Evolutionary conservation across 2,797 vertebrate genomes (phyloP), one percentile per base, ranked within the genome.

Genomic region (Serranus cabrilla): DNA sequence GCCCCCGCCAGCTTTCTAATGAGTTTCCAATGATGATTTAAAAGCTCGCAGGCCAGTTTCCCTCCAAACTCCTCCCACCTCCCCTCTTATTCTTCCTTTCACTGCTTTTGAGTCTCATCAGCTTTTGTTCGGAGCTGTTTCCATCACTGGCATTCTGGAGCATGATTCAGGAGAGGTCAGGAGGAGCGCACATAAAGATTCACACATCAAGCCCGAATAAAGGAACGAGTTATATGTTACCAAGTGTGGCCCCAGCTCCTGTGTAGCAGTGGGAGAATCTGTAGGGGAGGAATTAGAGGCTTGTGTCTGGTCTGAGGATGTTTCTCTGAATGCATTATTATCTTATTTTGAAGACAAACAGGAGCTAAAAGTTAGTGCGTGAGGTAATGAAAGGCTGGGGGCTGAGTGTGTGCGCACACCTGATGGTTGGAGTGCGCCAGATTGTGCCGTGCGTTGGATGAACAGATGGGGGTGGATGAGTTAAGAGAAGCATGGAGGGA

Each of bases 21-120:
- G 94, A 95, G 71, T 96, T 96, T 96, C 86, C 93, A 91, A 94
- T 93, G 92, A 91, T 94, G 95, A 96, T 94, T 95, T 94, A 95
- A 92, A 90, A 77, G 84, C 87, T 54, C 72, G 63, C 90, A 86
- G 71, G 86, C 43, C 77, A 39, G 21, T 66, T 70, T 51, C 34
- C 21, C 58, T 55, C 27, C 46, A 54, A 62, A 64, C 80, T 61
- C 75, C 83, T 61, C 83, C 87, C 54, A 62, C 74, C 68, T 67
- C 82, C 84, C 81, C 59, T 70, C 61, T 74, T 69, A 75, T 83
- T 90, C 84, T 86, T 74, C 89, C 87, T 92, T 90, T 94, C 87
- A 88, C 80, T 81, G 85, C 87, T 81, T 87, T 93, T 92, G 85
- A 91, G 82, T 82, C 85, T 71, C 64, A 52, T 70, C 52, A 45